A percentile compares a stretch with the other conserved stretches of the same genome.
Evolutionary conservation across 2,888 invertebrate genomes (phyloP).

Genomic region (Caradrina clavipalpis): DNA sequence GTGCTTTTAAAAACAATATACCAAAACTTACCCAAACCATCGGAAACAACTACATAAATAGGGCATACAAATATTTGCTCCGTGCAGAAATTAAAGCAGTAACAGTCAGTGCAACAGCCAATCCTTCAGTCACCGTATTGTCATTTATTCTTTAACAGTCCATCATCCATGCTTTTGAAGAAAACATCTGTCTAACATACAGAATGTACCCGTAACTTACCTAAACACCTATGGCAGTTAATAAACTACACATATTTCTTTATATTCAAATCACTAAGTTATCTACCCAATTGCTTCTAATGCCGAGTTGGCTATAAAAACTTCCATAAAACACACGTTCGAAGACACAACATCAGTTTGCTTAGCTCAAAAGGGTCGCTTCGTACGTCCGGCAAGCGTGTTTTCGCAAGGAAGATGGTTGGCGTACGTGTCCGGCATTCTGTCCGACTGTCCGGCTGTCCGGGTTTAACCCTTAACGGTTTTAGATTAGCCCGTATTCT

Average conservation of each 20-base stretch:
- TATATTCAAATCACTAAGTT: constrained; percentile 30
- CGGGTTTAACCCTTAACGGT: constrained; percentile 65
- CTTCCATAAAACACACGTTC: constrained; percentile 55
- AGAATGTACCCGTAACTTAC: too few species aligned
- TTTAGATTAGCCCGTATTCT: constrained; percentile 74
- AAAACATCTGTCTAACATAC: too few species aligned
- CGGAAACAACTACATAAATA: too few species aligned
- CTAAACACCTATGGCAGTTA: neutral
- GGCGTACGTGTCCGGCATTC: constrained; percentile 76
- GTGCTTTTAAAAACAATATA: too few species aligned
- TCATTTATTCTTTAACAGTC: too few species aligned
- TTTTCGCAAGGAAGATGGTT: constrained; percentile 75
- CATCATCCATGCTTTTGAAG: too few species aligned
- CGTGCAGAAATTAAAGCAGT: too few species aligned
- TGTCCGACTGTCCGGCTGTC: constrained; percentile 32
- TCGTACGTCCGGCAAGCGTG: constrained; percentile 70
- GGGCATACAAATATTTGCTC: too few species aligned
- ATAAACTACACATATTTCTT: neutral
- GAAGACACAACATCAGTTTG: constrained; percentile 68
- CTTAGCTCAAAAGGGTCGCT: constrained; percentile 70
- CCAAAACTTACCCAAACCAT: too few species aligned
- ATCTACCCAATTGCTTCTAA: constrained; percentile 35
- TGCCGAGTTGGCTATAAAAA: constrained; percentile 50
- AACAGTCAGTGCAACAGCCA: too few species aligned
- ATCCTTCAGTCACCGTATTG: too few species aligned